Evolutionary conservation across 2,888 invertebrate species (phyloP).

Genomic region (Deilephila porcellus): DNA sequence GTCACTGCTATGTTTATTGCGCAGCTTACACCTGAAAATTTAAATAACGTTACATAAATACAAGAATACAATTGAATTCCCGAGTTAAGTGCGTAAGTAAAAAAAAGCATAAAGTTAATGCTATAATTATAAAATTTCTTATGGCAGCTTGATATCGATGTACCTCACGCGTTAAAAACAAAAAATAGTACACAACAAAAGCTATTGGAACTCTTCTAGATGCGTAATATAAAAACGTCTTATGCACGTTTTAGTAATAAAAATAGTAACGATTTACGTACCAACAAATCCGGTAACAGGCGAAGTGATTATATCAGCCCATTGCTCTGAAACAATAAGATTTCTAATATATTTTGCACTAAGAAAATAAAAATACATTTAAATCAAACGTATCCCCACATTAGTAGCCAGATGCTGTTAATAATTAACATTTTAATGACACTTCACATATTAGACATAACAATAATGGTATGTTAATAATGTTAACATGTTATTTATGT

Average conservation of each 20-base stretch:
- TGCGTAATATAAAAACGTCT: too few species aligned
- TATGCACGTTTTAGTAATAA: not conserved
- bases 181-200: too few species aligned
- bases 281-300: slow-evolving; percentile 71
- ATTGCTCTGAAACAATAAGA: slow-evolving; percentile 64
- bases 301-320: slow-evolving; percentile 65
- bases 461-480: slow-evolving; percentile 5
- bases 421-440: slow-evolving; percentile 26
- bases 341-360: not conserved
- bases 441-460: slow-evolving; percentile 13
- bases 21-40: slow-evolving; percentile 62
- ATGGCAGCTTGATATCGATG: too few species aligned
- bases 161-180: too few species aligned
- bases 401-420: slow-evolving; percentile 7
- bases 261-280: slow-evolving; percentile 48
- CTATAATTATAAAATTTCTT: not conserved
- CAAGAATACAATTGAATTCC: slow-evolving; percentile 15
- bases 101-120: not conserved
- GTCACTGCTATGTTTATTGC: slow-evolving; percentile 61
- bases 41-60: not conserved
- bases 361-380: not conserved
- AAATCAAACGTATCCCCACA: slow-evolving; percentile 21
- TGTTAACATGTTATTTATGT: not conserved
- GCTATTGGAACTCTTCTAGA: too few species aligned
- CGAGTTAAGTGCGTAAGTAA: not conserved